Evolutionary conservation across 2,113 vertebrate genomes (phyloP).

Genomic region (Thunnus maccoyii): DNA sequence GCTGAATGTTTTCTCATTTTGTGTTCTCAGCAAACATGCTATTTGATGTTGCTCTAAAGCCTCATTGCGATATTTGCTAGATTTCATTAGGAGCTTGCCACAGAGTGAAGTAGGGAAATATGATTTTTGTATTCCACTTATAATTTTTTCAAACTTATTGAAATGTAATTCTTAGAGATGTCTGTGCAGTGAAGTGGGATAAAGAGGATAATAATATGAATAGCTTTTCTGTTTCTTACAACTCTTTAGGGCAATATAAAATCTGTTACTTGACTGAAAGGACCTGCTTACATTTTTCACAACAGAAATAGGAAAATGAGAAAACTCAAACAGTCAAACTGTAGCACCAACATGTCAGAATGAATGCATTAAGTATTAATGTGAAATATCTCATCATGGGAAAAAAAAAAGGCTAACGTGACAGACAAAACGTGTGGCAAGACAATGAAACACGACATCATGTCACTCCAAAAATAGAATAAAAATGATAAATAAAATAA

Average conservation of each 20-base stretch:
- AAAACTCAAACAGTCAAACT: slow-evolving; percentile 31
- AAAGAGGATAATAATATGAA: slow-evolving; percentile 57
- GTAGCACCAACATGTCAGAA: slow-evolving; percentile 12
- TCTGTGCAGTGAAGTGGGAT: slow-evolving; percentile 42
- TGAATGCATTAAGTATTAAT: slow-evolving; percentile 24
- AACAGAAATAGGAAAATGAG: slow-evolving; percentile 25
- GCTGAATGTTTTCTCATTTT: slow-evolving; percentile 38
- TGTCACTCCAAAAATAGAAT: slow-evolving; percentile 17
- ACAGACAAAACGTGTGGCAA: slow-evolving; percentile 6
- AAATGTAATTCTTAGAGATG: slow-evolving; percentile 67
- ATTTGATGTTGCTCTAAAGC: slow-evolving; percentile 53
- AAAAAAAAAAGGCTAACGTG: not conserved
- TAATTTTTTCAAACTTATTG: slow-evolving; percentile 48
- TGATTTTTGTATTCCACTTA: slow-evolving; percentile 34
- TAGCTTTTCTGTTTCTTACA: slow-evolving; percentile 40
- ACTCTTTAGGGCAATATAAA: slow-evolving; percentile 60
- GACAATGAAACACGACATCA: slow-evolving; percentile 16
- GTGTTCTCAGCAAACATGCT: slow-evolving; percentile 20
- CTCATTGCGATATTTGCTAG: slow-evolving; percentile 34
- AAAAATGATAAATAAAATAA: slow-evolving; percentile 35
- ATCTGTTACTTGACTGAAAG: slow-evolving; percentile 52
- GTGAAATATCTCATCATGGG: not conserved
- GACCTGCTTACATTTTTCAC: slow-evolving; percentile 28
- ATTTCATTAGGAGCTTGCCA: slow-evolving; percentile 48
- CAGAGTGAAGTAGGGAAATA: slow-evolving; percentile 26